Evolutionary conservation across 2,888 invertebrate genomes (phyloP), one percentile per base, ranked within the genome.

Genomic region (Gortyna flavago): DNA sequence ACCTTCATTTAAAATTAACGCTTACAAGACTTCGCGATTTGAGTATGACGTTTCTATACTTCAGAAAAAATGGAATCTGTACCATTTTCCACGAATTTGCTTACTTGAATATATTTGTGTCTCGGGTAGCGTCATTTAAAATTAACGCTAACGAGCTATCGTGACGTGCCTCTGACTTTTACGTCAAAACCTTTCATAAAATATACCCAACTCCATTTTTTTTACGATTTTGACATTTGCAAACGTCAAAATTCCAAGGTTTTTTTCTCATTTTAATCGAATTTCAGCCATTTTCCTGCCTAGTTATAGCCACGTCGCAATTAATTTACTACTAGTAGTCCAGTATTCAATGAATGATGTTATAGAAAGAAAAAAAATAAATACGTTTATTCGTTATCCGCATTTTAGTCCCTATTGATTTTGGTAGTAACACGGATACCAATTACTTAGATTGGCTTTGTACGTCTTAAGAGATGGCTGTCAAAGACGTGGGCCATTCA

Each of bases 1-100:
- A 51, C 41, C 16, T 61, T 8, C 32, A 68, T 78, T 59, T 67
- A 77, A 67, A 77, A 78, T 78, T 29, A 77, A 48, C 9, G 29
- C 29, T 35, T 25, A 65, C 29, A 25, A 21, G 32, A 7, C 54
- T 48, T 77, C 1, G 6, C 11, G 21, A 32, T 68, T 68, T 59
- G 11, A 41, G n/a, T n/a, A 38, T n/a, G 48, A 32, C 16, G 4
- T 32, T 79, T 21, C 0, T 13, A 4, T n/a, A 79, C 6, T 32
- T 41, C 32, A 32, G 38, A 62, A 62, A 54, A 72, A 51, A 76
- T 54, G 51, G n/a, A 41, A 54, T 4, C 6, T 7, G 13, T 1
- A 21, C 3, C 0, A 41, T 76, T 51, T 62, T 51, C 18, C 18
- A 29, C 35, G 4, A 59, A 74, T 54, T 18, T 41, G n/a, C 21